Conservation (phyloP, 1,140 invertebrate species). For the Nymphalis io region DNA sequence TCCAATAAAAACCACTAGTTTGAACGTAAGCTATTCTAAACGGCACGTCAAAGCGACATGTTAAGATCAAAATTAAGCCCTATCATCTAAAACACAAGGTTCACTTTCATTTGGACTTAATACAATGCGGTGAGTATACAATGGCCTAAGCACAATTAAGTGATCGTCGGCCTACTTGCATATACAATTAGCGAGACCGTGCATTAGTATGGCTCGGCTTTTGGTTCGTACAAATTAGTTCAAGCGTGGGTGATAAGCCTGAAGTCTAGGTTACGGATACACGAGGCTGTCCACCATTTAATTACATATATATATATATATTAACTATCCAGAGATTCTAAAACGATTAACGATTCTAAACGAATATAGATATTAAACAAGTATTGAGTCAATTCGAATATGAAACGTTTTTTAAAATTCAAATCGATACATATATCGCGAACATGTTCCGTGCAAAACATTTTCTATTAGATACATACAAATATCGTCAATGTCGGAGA, state of each 20-base stretch:
- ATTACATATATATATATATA: too few relatives aligned
- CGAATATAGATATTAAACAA: too few relatives aligned
- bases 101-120: neutral
- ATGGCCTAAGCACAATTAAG: slow-evolving; percentile 24
- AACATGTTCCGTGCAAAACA: too few relatives aligned
- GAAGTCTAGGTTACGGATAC: neutral
- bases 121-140: neutral
- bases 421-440: too few relatives aligned
- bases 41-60: neutral
- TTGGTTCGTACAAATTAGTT: neutral
- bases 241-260: neutral
- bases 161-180: slow-evolving; percentile 28
- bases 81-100: neutral
- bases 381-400: too few relatives aligned
- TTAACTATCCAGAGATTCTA: neutral
- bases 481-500: too few relatives aligned
- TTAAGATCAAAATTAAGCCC: neutral
- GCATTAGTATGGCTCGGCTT: neutral
- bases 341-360: too few relatives aligned
- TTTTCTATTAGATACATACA: too few relatives aligned
- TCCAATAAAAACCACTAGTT: neutral
- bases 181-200: slow-evolving; percentile 11
- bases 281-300: neutral
- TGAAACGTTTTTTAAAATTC: too few relatives aligned
- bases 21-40: neutral